phyloP scores from a whole-genome alignment of 2,113 vertebrate species.

The Brachypteracias leptosomus region DNA sequence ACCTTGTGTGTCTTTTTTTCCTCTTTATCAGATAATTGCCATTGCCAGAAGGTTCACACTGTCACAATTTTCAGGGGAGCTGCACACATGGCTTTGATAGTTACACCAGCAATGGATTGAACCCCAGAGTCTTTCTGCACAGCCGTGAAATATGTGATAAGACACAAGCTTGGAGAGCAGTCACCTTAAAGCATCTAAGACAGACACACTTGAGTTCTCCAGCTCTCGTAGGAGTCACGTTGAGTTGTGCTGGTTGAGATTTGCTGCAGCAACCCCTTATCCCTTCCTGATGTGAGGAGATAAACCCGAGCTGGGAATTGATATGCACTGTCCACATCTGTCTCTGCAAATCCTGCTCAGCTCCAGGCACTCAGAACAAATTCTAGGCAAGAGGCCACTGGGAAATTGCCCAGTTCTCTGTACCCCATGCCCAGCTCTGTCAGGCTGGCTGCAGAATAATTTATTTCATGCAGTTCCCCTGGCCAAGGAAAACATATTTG shows the following conservation, averaged over 20 bases:
- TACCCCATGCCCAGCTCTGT: conserved; percentile 78
- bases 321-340: conserved; percentile 59
- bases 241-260: neutral
- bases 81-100: neutral
- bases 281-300: neutral
- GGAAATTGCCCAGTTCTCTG: conserved; percentile 75
- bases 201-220: neutral
- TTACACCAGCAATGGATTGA: neutral
- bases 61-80: neutral
- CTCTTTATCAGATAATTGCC: neutral
- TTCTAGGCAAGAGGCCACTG: conserved; percentile 79
- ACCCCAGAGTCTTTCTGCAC: neutral
- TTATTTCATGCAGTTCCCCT: conserved; percentile 72
- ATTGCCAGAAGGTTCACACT: neutral
- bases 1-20: neutral
- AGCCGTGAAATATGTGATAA: neutral
- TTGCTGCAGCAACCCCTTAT: neutral
- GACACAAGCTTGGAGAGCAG: neutral
- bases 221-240: neutral
- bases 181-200: neutral
- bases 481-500: conserved; percentile 80
- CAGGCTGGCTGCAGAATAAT: conserved; percentile 78
- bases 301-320: conserved; percentile 57
- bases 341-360: conserved; percentile 71
- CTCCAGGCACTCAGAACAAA: conserved; percentile 70